Conservation (phyloP, 2,797 vertebrate genomes). For the Sebastolobus altivelis region DNA sequence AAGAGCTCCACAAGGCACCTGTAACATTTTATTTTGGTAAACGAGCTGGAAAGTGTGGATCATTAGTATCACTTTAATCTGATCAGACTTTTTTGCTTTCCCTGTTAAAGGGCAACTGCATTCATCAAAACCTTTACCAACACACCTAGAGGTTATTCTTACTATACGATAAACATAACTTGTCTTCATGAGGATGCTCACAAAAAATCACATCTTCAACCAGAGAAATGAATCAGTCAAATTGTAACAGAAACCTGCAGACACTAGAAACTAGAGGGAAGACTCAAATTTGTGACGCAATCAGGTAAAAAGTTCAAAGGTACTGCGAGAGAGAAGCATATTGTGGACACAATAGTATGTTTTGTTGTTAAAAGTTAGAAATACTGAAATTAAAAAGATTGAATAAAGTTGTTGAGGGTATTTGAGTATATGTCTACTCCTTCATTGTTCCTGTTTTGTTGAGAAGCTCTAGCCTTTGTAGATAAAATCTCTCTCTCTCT, state of each 20-base stretch:
- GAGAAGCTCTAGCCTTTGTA: not conserved
- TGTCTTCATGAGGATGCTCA: not conserved
- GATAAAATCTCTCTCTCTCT: not conserved
- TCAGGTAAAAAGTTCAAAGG: conserved; percentile 16
- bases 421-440: not conserved
- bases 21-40: conserved; percentile 12
- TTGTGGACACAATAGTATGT: not conserved
- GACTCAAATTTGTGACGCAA: not conserved
- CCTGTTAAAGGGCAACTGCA: conserved; percentile 3
- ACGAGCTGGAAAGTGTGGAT: conserved; percentile 10
- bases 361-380: not conserved
- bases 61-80: conserved; percentile 1
- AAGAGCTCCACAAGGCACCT: not conserved
- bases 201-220: not conserved
- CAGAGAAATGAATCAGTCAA: not conserved
- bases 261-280: not conserved
- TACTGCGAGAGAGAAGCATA: not conserved
- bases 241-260: not conserved
- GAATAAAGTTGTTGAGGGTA: not conserved
- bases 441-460: not conserved
- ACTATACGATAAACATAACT: not conserved
- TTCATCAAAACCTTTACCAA: conserved; percentile 10
- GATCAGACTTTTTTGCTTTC: not conserved
- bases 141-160: not conserved
- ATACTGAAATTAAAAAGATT: not conserved